Evolutionary conservation across 2,797 vertebrate genomes (phyloP).

Genomic region (Tenualosa thibaudeaui): DNA sequence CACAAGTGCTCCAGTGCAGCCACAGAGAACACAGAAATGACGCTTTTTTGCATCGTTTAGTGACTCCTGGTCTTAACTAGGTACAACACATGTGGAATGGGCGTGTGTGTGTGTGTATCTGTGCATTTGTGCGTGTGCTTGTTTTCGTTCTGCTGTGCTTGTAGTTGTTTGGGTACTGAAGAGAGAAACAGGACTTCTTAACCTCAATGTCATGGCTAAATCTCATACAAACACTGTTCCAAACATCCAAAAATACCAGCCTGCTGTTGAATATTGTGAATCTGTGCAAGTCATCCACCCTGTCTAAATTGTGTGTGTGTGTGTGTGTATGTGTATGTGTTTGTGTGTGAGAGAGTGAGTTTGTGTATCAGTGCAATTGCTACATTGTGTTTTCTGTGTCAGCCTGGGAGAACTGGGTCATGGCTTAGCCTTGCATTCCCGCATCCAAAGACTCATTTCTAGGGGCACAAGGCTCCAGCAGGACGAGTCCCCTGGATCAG

Average conservation of each 20-base stretch:
- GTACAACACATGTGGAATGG: neutral
- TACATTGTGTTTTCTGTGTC: neutral
- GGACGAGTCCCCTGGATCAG: neutral
- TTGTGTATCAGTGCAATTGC: neutral
- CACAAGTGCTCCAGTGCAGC: too few relatives aligned
- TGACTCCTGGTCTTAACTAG: neutral
- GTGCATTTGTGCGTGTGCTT: neutral
- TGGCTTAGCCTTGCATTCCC: neutral
- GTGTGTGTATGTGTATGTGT: neutral
- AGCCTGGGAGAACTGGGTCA: neutral
- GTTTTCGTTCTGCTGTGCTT: neutral
- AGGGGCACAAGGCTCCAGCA: neutral
- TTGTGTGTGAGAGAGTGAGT: neutral
- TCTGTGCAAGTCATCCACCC: neutral
- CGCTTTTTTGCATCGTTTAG: too few relatives aligned
- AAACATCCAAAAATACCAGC: neutral
- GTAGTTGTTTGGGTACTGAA: neutral
- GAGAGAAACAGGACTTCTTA: conserved; percentile 26
- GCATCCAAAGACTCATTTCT: conserved; percentile 3
- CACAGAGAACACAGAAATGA: too few relatives aligned
- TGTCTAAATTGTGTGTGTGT: neutral
- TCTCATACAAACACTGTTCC: conserved; percentile 1
- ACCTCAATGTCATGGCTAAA: conserved; percentile 12
- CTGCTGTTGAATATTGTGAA: neutral
- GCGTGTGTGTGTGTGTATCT: neutral